Conservation (phyloP, 1,140 invertebrate species). For the Drosophila auraria region DNA sequence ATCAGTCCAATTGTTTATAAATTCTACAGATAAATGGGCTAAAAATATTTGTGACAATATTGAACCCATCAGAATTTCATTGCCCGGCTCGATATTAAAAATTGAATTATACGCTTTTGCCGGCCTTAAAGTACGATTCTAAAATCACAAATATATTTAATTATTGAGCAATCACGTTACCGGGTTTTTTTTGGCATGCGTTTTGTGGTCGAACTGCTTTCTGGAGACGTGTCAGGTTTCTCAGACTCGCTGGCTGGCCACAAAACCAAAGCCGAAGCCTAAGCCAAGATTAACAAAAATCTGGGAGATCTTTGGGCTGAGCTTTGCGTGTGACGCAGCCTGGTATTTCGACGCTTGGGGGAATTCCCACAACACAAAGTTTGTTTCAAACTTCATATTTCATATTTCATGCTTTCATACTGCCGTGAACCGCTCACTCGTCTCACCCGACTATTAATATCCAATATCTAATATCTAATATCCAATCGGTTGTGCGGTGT, state of each 20-base stretch:
- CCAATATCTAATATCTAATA: slow-evolving; percentile 20
- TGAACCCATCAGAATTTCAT: slow-evolving; percentile 23
- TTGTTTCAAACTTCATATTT: slow-evolving; percentile 70
- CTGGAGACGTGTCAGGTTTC: slow-evolving; percentile 37
- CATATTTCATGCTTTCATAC: slow-evolving; percentile 58
- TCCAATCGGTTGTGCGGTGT: slow-evolving; percentile 2
- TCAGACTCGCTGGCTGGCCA: slow-evolving; percentile 38
- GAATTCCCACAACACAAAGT: slow-evolving; percentile 71
- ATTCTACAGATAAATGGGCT: slow-evolving; percentile 1
- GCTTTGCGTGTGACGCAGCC: slow-evolving; percentile 61
- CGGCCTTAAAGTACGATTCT: not conserved
- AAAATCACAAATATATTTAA: slow-evolving; percentile 16
- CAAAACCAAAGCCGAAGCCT: not conserved
- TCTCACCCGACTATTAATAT: slow-evolving; percentile 54
- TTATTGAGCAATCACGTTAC: slow-evolving; percentile 35
- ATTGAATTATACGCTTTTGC: slow-evolving; percentile 6
- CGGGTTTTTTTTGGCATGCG: slow-evolving; percentile 3
- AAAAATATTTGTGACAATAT: slow-evolving; percentile 34
- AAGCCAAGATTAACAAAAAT: slow-evolving; percentile 12
- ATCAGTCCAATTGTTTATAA: slow-evolving; percentile 15
- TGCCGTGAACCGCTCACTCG: not conserved
- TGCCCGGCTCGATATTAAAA: not conserved
- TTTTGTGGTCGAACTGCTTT: slow-evolving; percentile 24
- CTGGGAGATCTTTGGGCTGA: slow-evolving; percentile 4
- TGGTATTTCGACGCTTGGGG: slow-evolving; percentile 32